Base-by-base conservation (phyloP, 2,888 invertebrate species). In the Stegophylla sp. region DNA sequence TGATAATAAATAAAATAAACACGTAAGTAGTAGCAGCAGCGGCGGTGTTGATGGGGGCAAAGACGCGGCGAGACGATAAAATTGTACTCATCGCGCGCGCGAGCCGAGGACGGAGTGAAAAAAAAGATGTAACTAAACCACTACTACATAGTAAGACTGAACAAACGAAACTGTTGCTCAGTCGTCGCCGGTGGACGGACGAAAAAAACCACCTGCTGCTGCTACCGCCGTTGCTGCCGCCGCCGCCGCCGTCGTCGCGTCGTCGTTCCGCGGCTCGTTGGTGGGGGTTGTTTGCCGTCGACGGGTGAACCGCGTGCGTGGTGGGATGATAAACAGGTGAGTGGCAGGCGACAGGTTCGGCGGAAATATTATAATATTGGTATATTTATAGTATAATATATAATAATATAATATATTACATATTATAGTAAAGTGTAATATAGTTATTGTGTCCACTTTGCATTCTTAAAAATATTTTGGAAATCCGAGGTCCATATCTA, bases 231-330 rank as follows among this genome's bases (percentile, higher is more conserved):
- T 34, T 17, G 26, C 41, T 20, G 43, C 45, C n/a, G 56, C 17
- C 17, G 59, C 17, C n/a, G 72, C 23, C 34, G 41, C 20, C 41
- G 56, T 3, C 56, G 69, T 26, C 41, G 53, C 67, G 48, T 9
- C 9, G n/a, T 17, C 59, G 59, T 34, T 34, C 7, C 43, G 67
- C 20, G 41, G n/a, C 12, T 12, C 43, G 43, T 34, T 28, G 77
- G 77, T 61, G 77, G 77, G 77, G 59, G 77, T 79, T 69, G 77
- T 79, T 76, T 76, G 63, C 63, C 74, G 74, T n/a, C 73, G 67
- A 1, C 51, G 63, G 73, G 61, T 28, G 61, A 45, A 61, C 26
- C 41, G n/a, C 17, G 74, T 34, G 34, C 34, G 20, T 7, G 63
- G 63, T 61, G 73, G 45, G 20, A 51, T 15, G 63, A 15, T 20